Evolutionary conservation across 2,888 invertebrate genomes (phyloP).

Genomic region (Gryllus longicercus): DNA sequence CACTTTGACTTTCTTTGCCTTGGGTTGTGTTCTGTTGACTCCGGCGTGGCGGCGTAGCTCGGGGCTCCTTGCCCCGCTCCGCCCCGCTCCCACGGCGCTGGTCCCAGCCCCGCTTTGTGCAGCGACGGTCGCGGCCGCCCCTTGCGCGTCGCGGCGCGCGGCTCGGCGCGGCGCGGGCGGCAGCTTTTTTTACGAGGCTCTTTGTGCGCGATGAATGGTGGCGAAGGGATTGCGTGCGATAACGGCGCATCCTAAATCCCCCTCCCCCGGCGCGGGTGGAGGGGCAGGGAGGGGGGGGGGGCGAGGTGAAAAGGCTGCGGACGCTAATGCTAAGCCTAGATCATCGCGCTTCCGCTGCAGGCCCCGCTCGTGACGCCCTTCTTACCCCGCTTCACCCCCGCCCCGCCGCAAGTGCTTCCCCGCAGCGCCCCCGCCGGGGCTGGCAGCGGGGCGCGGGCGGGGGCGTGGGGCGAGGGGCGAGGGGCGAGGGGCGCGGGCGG

Average conservation of each 20-base stretch:
- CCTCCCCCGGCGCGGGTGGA: neutral
- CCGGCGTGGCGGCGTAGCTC: too few species aligned
- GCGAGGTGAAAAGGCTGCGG: constrained; percentile 1
- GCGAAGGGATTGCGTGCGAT: constrained; percentile 17
- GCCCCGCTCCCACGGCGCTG: too few species aligned
- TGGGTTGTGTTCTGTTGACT: too few species aligned
- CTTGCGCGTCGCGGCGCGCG: neutral
- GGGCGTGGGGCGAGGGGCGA: neutral
- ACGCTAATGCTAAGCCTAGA: constrained; percentile 8
- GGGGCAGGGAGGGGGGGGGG: neutral
- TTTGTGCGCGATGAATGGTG: constrained; percentile 9
- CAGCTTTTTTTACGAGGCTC: neutral
- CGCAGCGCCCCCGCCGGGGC: neutral
- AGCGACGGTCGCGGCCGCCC: neutral
- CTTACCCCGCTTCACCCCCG: neutral
- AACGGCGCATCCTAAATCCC: constrained; percentile 17
- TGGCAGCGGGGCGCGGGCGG: neutral
- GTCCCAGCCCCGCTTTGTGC: too few species aligned
- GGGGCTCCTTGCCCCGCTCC: too few species aligned
- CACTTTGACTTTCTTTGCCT: too few species aligned
- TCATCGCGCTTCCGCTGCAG: constrained; percentile 7
- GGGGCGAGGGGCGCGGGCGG: neutral
- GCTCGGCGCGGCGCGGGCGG: neutral
- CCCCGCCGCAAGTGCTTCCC: neutral
- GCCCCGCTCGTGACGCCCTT: neutral